Base-by-base conservation (phyloP, 2,888 invertebrate genomes). In the Hydrotaea diabolus region DNA sequence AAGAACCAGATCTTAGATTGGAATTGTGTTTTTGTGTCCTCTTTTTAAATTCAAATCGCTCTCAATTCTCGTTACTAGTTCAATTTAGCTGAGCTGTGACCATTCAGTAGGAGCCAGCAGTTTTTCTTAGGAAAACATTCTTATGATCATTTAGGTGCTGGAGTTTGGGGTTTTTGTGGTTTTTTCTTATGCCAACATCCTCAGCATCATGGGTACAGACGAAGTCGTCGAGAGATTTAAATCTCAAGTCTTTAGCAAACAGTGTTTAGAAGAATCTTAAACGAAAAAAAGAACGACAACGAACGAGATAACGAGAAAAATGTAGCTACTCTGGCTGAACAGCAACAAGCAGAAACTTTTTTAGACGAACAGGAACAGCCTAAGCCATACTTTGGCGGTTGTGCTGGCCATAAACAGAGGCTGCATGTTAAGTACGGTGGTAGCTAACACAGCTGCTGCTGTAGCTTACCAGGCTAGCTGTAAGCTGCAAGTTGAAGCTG, bases 191-290 rank as follows among this genome's bases (percentile, higher is more conserved):
- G 23, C 23, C 15, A 3, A 9, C 15, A 15, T 43, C 15, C 15
- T 43, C 15, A 15, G 9, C 15, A 15, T 15, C 43, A 43, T 43
- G 3, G n/a, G n/a, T n/a, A n/a, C n/a, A n/a, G 36, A 36, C 15
- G 43, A 43, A 17, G 17, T 57, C 36, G 39, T 36, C 15, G 39
- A 59, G 46, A 66, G 76, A 23, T 62, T 77, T 53, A 43, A 74
- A 80, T 75, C 57, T 86, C 85, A 83, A 89, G 89, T 87, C 87
- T 89, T 90, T 84, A 80, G 87, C 86, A 89, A 89, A 90, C 87
- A 90, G 71, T 80, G 72, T 79, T 82, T 69, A 7, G 69, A n/a
- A 64, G 19, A 46, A 17, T 39, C 21, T 39, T 21, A 19, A 19
- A 39, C n/a, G 21, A 19, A 43, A 66, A 64, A 15, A 19, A 36